These are phyloP conservation scores for Clarias magur DNA, from an alignment of 2,113 vertebrate species.

Conservation along the genomic window DNA sequence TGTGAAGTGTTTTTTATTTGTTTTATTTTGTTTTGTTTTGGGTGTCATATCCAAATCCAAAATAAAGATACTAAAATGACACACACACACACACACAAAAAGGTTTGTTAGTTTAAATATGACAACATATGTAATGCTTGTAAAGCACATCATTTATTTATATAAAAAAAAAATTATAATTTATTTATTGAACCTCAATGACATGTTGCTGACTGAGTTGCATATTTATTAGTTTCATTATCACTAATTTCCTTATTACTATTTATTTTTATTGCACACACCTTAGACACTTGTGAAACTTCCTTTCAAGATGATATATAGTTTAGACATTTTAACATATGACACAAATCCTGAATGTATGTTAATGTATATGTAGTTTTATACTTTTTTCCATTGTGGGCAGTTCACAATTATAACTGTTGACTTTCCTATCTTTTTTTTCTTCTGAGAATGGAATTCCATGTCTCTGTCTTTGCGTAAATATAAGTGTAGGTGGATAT, in stretches of 20 bases:
- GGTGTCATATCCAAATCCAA: background rate
- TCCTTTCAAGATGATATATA: background rate
- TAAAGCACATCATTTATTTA: background rate
- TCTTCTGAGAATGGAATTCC: background rate
- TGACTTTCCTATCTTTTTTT: conserved; percentile 36
- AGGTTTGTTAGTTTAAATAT: background rate
- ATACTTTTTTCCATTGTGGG: conserved; percentile 45
- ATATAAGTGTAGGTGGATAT: conserved; percentile 29
- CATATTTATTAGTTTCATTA: background rate
- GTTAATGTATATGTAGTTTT: background rate
- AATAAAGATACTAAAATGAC: background rate
- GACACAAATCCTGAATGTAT: conserved; percentile 7
- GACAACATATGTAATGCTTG: background rate
- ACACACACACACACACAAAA: too few species aligned
- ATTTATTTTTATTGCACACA: background rate
- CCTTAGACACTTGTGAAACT: background rate
- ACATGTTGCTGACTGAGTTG: background rate
- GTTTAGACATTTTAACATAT: background rate
- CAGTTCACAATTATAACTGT: conserved; percentile 38
- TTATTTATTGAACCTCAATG: too few species aligned
- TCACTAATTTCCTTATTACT: too few species aligned
- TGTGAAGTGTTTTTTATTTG: background rate
- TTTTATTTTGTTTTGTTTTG: background rate
- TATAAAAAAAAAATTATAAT: too few species aligned
- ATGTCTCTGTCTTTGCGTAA: background rate